phyloP scores from a whole-genome alignment of 2,888 invertebrate species.

The Trichogramma dendrolimi region DNA sequence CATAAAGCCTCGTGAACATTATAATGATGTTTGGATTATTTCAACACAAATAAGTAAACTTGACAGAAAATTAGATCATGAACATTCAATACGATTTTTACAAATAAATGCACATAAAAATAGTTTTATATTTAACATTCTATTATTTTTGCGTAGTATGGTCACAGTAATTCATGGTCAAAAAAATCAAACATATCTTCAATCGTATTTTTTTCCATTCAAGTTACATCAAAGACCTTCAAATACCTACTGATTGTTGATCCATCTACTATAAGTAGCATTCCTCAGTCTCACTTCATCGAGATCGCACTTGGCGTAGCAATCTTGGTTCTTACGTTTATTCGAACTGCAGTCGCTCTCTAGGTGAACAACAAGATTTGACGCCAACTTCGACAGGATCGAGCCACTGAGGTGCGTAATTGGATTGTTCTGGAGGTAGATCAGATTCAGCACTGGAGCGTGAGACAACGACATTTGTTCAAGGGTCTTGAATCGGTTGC shows the following conservation, averaged over 20 bases:
- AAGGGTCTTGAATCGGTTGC: conserved; percentile 31
- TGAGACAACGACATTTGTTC: conserved; percentile 32
- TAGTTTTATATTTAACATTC: too few relatives aligned
- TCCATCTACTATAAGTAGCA: conserved; percentile 25
- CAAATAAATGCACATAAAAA: too few relatives aligned
- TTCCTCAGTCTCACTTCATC: conserved; percentile 9
- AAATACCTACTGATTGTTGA: conserved; percentile 17
- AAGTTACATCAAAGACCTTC: background rate
- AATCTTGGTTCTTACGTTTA: conserved; percentile 20
- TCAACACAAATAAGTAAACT: too few relatives aligned
- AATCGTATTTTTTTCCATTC: too few relatives aligned
- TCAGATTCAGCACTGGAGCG: conserved; percentile 30
- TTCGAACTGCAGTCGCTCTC: conserved; percentile 30
- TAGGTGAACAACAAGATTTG: conserved; percentile 34
- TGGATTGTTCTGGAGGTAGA: conserved; percentile 38
- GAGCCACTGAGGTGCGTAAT: conserved; percentile 27
- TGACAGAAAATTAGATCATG: too few relatives aligned
- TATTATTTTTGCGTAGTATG: too few relatives aligned
- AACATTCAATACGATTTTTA: too few relatives aligned
- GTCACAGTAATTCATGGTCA: too few relatives aligned
- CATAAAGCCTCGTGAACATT: too few relatives aligned
- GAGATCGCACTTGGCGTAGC: conserved; percentile 24
- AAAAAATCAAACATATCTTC: too few relatives aligned
- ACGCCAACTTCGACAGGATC: conserved; percentile 27
- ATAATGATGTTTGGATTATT: too few relatives aligned